phyloP scores from a whole-genome alignment of 2,797 vertebrate genomes.

The Myotis planiceps region DNA sequence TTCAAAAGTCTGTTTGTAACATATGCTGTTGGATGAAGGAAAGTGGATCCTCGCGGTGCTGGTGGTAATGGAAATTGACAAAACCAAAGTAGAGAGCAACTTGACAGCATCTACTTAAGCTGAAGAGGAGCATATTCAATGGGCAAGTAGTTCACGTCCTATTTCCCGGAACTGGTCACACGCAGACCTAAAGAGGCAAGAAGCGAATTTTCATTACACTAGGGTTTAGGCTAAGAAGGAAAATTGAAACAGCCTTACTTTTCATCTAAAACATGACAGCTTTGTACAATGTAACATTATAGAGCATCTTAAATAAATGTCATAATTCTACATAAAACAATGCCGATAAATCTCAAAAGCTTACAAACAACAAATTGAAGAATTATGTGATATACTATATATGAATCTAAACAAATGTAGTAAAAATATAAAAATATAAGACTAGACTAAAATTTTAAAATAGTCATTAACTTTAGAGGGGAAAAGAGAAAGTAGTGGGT shows the following conservation, averaged over 20 bases:
- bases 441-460: neutral
- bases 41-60: neutral
- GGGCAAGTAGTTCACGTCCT: neutral
- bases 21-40: neutral
- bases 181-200: neutral
- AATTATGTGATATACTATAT: fast-evolving
- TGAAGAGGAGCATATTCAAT: neutral
- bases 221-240: neutral
- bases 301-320: neutral
- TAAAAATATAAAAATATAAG: neutral
- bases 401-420: neutral
- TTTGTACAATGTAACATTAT: neutral
- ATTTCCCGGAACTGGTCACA: neutral
- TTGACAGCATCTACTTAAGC: neutral
- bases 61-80: neutral
- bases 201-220: neutral
- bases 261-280: neutral
- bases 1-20: neutral
- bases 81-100: neutral
- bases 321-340: neutral
- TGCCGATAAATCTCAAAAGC: neutral
- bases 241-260: neutral
- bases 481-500: no score
- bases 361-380: neutral
- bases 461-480: neutral